Conservation (phyloP, 2,888 invertebrate genomes). For the Crematogaster levior region DNA sequence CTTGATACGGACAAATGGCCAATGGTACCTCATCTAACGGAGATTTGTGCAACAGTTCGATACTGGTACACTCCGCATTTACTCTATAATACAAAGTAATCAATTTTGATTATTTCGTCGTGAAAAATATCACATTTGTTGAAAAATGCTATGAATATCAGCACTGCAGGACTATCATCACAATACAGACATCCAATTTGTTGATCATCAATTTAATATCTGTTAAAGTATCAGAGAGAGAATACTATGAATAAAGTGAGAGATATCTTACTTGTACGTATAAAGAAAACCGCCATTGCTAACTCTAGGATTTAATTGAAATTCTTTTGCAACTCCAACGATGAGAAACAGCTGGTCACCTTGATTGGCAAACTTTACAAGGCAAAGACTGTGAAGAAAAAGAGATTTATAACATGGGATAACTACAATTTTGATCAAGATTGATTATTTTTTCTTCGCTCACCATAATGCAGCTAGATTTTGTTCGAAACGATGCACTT, state of each 20-base stretch:
- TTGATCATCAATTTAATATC: not conserved
- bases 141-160: slow-evolving; percentile 72
- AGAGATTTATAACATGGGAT: not conserved
- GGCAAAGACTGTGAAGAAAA: slow-evolving; percentile 87
- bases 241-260: slow-evolving; percentile 16
- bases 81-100: slow-evolving; percentile 83
- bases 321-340: slow-evolving; percentile 96
- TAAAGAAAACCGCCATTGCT: slow-evolving; percentile 94
- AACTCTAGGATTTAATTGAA: slow-evolving; percentile 94
- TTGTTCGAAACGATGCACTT: slow-evolving; percentile 94
- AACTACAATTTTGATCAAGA: not conserved
- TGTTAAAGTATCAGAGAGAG: not conserved
- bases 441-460: slow-evolving; percentile 38
- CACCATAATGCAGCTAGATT: slow-evolving; percentile 98
- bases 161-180: slow-evolving; percentile 85
- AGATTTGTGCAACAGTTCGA: slow-evolving; percentile 98
- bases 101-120: not conserved
- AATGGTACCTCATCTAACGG: slow-evolving; percentile 96
- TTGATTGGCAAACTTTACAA: slow-evolving; percentile 92
- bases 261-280: slow-evolving; percentile 90
- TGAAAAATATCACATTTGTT: not conserved
- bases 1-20: slow-evolving; percentile 96
- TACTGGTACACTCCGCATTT: slow-evolving; percentile 91
- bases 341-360: slow-evolving; percentile 88
- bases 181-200: slow-evolving; percentile 69